Percentiles rank a stretch among this genome's conserved stretches.
Evolutionary conservation across 2,113 vertebrate genomes (phyloP).

Genomic region (Daboia siamensis): DNA sequence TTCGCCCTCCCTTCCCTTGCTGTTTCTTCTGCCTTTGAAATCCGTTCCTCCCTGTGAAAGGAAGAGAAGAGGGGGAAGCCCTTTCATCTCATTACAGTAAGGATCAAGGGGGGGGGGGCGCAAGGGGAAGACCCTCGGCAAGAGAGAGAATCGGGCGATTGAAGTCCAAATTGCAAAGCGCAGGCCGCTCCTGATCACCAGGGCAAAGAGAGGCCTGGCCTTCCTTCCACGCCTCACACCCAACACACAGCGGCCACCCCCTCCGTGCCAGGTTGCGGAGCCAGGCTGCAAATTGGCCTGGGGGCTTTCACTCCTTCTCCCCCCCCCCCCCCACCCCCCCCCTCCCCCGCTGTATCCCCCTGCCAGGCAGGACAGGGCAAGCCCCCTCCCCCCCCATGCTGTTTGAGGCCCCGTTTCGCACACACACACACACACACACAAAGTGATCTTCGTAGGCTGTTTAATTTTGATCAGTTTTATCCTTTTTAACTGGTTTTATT

Average conservation of each 20-base stretch:
- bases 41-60: conserved; percentile 25
- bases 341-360: fast-evolving
- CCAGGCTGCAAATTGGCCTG: background rate
- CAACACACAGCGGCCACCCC: no score
- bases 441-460: no score
- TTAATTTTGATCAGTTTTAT: no score
- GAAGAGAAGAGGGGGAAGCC: conserved; percentile 41
- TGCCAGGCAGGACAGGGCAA: background rate
- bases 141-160: conserved; percentile 75
- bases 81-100: conserved; percentile 81
- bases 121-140: conserved; percentile 45
- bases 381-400: background rate
- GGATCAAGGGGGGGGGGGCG: conserved; percentile 42
- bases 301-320: background rate
- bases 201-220: conserved; percentile 45
- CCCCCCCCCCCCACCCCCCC: no score
- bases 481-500: no score
- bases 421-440: no score
- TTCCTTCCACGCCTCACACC: conserved; percentile 13
- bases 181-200: conserved; percentile 67
- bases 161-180: conserved; percentile 71
- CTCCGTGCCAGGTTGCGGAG: background rate
- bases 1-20: background rate
- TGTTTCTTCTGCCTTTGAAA: background rate
- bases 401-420: background rate